Conservation (phyloP, 2,797 vertebrate species). For the Notoglanidium macrostoma region DNA sequence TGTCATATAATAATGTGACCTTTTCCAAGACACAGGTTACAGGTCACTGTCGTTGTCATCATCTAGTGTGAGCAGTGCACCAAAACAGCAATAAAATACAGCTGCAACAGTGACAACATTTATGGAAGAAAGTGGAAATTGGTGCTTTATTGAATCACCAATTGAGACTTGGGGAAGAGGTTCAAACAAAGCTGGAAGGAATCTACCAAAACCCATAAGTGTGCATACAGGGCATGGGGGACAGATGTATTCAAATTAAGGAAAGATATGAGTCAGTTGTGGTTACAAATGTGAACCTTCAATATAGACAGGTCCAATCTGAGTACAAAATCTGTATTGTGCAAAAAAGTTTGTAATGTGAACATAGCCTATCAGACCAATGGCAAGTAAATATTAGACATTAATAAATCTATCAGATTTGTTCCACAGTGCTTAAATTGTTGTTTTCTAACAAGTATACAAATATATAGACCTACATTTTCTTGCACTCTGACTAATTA, state of each 20-base stretch:
- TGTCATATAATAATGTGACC: neutral
- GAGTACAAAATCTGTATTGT: neutral
- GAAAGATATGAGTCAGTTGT: neutral
- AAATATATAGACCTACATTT: neutral
- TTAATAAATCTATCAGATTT: neutral
- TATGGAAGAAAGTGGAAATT: neutral
- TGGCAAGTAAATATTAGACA: neutral
- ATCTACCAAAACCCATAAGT: neutral
- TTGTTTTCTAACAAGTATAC: neutral
- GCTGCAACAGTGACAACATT: neutral
- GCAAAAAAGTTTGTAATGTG: neutral
- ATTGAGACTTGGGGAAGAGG: neutral
- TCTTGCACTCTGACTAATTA: slow-evolving; percentile 24
- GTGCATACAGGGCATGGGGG: neutral
- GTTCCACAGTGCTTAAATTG: neutral
- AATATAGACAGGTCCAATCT: neutral
- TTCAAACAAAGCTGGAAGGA: neutral
- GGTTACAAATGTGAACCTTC: neutral
- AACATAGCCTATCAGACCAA: neutral
- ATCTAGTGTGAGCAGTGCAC: neutral
- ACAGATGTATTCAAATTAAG: neutral
- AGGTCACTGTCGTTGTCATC: neutral
- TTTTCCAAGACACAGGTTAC: neutral
- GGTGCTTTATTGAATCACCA: neutral
- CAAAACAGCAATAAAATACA: neutral